phyloP scores from a whole-genome alignment of 2,888 invertebrate genomes.

The Chloroclysta siterata region DNA sequence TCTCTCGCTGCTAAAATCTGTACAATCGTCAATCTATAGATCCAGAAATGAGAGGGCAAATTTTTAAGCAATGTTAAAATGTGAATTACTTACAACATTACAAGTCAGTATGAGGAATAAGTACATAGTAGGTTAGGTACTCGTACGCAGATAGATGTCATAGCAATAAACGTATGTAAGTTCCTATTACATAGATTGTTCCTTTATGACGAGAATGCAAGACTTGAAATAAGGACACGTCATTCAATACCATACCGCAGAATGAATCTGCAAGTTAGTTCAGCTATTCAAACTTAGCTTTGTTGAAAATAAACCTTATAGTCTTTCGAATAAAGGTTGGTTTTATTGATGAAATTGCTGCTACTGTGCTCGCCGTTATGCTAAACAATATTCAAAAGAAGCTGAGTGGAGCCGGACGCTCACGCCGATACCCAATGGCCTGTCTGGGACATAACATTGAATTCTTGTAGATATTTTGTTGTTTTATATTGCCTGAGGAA shows the following conservation, averaged over 20 bases:
- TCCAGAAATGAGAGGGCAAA: too few species aligned
- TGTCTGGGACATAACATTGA: slow-evolving; percentile 3
- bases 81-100: too few species aligned
- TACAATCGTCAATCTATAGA: too few species aligned
- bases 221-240: slow-evolving; percentile 69
- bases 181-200: slow-evolving; percentile 40
- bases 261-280: slow-evolving; percentile 43
- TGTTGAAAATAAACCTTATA: slow-evolving; percentile 47
- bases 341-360: slow-evolving; percentile 16
- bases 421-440: slow-evolving; percentile 32
- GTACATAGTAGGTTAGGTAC: too few species aligned
- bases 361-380: slow-evolving; percentile 45
- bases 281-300: slow-evolving; percentile 18
- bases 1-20: too few species aligned
- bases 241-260: slow-evolving; percentile 67
- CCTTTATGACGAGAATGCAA: slow-evolving; percentile 37
- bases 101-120: too few species aligned
- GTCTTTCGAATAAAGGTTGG: slow-evolving; percentile 37
- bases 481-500: neutral
- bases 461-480: neutral
- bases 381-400: slow-evolving; percentile 49
- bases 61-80: too few species aligned
- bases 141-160: neutral
- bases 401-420: slow-evolving; percentile 40
- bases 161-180: neutral